Percentiles rank a stretch among this genome's conserved stretches.
Conservation (phyloP, 30 jellyfish, hydroid and myxozoan species). For the Catostylus mosaicus region DNA sequence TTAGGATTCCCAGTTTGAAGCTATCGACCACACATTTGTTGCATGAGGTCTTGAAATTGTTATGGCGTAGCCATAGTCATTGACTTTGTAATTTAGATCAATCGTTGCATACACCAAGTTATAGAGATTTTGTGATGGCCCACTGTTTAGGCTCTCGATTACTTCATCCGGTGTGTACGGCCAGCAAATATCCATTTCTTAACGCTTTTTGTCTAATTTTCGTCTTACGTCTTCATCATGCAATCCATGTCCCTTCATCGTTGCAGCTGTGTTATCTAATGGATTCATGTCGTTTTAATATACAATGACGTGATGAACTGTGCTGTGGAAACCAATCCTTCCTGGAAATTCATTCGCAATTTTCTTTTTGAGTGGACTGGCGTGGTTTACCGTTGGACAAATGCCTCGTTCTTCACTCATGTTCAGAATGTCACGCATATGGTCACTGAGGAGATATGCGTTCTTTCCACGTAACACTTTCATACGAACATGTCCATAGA, state of each 20-base stretch:
- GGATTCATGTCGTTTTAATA: slow-evolving; percentile 65
- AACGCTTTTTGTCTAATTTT: slow-evolving; percentile 31
- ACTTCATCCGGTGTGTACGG: slow-evolving; percentile 50
- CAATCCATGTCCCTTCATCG: slow-evolving; percentile 52
- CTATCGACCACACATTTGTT: too few relatives aligned
- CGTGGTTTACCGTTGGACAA: not conserved
- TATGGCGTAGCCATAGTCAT: not conserved
- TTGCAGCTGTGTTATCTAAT: slow-evolving; percentile 43
- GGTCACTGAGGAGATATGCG: slow-evolving; percentile 45
- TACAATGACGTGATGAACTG: slow-evolving; percentile 32
- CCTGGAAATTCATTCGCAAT: slow-evolving; percentile 34
- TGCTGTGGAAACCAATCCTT: slow-evolving; percentile 31
- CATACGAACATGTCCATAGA: slow-evolving; percentile 2
- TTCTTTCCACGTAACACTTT: slow-evolving; percentile 32
- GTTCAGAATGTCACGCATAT: slow-evolving; percentile 13
- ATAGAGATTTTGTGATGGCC: slow-evolving; percentile 39
- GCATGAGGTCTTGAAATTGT: too few relatives aligned
- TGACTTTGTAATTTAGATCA: slow-evolving; percentile 31
- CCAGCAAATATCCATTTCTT: not conserved
- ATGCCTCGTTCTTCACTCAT: slow-evolving; percentile 47
- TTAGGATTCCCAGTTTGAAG: slow-evolving; percentile 55
- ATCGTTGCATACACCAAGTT: slow-evolving; percentile 48
- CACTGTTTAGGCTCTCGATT: slow-evolving; percentile 23
- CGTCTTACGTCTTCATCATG: slow-evolving; percentile 34
- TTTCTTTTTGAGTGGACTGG: slow-evolving; percentile 32